phyloP scores from a whole-genome alignment of 2,113 vertebrate genomes.

The Otolemur garnettii region DNA sequence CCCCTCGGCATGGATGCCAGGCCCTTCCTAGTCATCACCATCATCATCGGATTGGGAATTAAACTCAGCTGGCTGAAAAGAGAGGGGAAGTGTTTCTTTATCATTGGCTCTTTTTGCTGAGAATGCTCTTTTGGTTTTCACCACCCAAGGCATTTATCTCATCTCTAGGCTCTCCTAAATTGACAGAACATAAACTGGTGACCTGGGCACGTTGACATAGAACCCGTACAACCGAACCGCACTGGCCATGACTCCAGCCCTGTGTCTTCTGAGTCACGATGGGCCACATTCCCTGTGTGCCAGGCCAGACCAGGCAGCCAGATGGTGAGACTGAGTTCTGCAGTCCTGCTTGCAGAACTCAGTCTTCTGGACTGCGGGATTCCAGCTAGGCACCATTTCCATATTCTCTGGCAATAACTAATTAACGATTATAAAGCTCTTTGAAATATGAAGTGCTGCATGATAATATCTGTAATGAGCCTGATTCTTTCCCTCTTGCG shows the following conservation, averaged over 20 bases:
- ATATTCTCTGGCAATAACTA: constrained; percentile 85
- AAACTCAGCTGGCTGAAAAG: not conserved
- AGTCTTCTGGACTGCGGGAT: constrained; percentile 51
- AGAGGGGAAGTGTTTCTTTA: not conserved
- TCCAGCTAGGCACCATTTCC: constrained; percentile 79
- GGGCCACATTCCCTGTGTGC: not conserved
- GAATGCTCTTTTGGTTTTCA: constrained; percentile 9
- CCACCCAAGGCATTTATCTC: not conserved
- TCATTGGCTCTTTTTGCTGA: constrained; percentile 12
- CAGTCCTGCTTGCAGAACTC: constrained; percentile 55
- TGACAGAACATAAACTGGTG: not conserved
- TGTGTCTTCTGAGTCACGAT: not conserved
- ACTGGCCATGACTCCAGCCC: not conserved
- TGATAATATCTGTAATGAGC: constrained; percentile 85
- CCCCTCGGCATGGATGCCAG: not conserved
- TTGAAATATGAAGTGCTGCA: constrained; percentile 84
- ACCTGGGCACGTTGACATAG: not conserved
- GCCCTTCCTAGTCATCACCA: not conserved
- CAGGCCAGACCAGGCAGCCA: not conserved
- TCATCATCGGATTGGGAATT: not conserved
- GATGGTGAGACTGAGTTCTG: no score
- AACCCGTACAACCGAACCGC: not conserved
- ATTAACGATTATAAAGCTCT: constrained; percentile 85
- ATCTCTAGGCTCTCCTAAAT: constrained; percentile 9
- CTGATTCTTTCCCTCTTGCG: constrained; percentile 75